Evolutionary conservation across 2,797 vertebrate genomes (phyloP), one percentile per base, ranked within the genome.

Genomic region (Menidia menidia): DNA sequence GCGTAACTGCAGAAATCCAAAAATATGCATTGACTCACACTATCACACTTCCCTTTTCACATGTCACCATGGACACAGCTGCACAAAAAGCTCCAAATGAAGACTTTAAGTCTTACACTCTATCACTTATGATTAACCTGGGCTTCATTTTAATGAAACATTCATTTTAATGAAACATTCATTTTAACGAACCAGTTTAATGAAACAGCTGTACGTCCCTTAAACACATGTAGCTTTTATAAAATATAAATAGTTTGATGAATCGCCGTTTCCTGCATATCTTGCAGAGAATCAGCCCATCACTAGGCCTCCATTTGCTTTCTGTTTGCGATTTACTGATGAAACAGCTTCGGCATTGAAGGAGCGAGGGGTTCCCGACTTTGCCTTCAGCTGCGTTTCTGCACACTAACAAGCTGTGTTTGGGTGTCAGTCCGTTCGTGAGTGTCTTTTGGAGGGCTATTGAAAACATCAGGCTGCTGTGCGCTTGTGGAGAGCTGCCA

Each of bases 261-360:
- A 76, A 19, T 70, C 42, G 14, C 8, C 55, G 53, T 67, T 65
- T 73, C 58, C 57, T 25, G 43, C n/a, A 54, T 82, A 77, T 50
- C 66, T 60, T 13, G 42, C 57, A 51, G 10, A 42, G 59, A 76
- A 69, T 77, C 59, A 39, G 43, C 11, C 33, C 32, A 64, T 77
- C 19, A 41, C 3, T 63, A 32, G 45, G 55, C 66, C 60, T 76
- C 79, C 65, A 72, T 76, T 45, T 85, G 79, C 74, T 68, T 69
- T 31, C 68, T 81, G 43, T 76, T 68, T 58, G 61, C 52, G 33
- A 69, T 66, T 79, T 64, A 72, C 56, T 52, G 77, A 68, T 53
- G 50, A 68, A 83, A 44, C 73, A 68, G 78, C 81, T 75, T 70
- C 77, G 64, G 61, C 42, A 57, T 44, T 54, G 51, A 60, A 45